These are phyloP conservation scores for Mandrillus leucophaeus DNA, from an alignment of 2,113 vertebrate genomes.

Conservation along the genomic window DNA sequence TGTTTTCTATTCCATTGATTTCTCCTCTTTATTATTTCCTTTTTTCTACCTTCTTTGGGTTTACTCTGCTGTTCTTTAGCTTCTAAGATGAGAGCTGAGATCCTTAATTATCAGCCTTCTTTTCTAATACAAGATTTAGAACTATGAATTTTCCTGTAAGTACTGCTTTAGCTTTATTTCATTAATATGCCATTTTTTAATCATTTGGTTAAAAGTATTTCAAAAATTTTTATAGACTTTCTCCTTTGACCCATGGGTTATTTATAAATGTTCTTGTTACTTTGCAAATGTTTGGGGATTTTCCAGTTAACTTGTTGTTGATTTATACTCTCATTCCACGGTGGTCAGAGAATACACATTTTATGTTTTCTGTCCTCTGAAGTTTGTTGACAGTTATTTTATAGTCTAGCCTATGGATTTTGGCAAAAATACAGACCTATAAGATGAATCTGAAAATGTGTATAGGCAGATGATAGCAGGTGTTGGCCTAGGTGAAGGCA, in stretches of 20 bases:
- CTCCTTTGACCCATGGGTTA: not conserved
- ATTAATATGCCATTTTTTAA: not conserved
- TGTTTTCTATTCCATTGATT: not conserved
- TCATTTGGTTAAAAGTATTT: not conserved
- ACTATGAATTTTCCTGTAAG: not conserved
- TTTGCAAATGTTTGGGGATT: slow-evolving; percentile 8
- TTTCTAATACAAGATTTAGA: not conserved
- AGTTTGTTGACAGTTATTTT: not conserved
- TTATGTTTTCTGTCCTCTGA: not conserved
- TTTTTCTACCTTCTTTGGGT: not conserved
- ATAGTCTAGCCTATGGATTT: not conserved
- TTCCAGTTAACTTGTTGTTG: not conserved
- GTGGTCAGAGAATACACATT: not conserved
- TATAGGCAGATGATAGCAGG: not conserved
- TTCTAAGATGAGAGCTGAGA: not conserved
- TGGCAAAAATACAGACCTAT: not conserved
- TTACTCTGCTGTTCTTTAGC: not conserved
- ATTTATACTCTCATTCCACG: not conserved
- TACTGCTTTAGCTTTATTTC: not conserved
- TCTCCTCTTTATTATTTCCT: not conserved
- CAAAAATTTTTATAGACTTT: not conserved
- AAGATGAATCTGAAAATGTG: not conserved
- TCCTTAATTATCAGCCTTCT: not conserved
- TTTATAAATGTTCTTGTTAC: not conserved
- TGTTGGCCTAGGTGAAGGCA: not conserved